A percentile compares a stretch with the other conserved stretches of the same genome.
phyloP scores from a whole-genome alignment of 2,113 vertebrate species.

The Sinocyclocheilus anshuiensis region DNA sequence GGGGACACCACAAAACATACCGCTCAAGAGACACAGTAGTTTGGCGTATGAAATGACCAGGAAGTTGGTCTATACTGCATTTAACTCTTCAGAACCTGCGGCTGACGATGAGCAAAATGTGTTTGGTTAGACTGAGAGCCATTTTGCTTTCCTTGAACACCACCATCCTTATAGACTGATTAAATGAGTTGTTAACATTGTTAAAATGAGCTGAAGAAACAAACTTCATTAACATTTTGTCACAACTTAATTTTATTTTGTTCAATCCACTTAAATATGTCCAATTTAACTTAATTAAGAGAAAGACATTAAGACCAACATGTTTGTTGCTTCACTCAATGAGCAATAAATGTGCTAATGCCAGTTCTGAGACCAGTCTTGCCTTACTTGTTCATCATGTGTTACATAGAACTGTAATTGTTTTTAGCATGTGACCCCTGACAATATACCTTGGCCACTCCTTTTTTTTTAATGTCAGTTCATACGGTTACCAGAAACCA shows the following conservation, averaged over 20 bases:
- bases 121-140: not conserved
- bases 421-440: too few relatives aligned
- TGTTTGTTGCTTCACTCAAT: too few relatives aligned
- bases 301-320: not conserved
- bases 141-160: not conserved
- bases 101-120: not conserved
- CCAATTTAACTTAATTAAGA: too few relatives aligned
- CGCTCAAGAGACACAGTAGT: conserved; percentile 22
- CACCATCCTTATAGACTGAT: not conserved
- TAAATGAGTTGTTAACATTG: not conserved
- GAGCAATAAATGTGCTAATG: too few relatives aligned
- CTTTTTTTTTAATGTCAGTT: conserved; percentile 13
- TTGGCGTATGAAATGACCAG: conserved; percentile 22
- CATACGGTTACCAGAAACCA: conserved; percentile 11
- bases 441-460: not conserved
- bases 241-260: not conserved
- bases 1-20: conserved; percentile 37
- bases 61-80: not conserved
- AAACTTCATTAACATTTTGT: not conserved
- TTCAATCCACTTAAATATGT: too few relatives aligned
- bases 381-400: not conserved
- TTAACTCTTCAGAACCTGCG: not conserved
- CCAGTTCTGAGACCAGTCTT: not conserved
- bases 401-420: too few relatives aligned
- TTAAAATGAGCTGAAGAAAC: not conserved